phyloP scores from a whole-genome alignment of 2,797 vertebrate genomes.

The Rostrhamus sociabilis region DNA sequence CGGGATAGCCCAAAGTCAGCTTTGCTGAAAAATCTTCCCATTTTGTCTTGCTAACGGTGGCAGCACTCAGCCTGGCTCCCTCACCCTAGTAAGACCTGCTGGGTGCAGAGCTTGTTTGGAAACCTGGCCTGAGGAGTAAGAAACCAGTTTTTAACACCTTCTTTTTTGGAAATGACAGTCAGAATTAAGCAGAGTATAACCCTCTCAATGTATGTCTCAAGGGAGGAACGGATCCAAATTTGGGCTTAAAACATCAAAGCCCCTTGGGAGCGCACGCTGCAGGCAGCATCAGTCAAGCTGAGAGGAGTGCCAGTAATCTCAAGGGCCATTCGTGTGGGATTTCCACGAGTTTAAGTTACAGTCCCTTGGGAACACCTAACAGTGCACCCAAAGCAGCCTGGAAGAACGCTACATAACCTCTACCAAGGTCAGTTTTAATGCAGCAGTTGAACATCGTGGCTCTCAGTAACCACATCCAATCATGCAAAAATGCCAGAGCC shows the following conservation, averaged over 20 bases:
- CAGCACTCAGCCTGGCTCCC: background rate
- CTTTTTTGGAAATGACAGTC: background rate
- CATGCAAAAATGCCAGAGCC: background rate
- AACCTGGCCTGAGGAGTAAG: background rate
- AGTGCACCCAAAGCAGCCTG: background rate
- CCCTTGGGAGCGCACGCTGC: background rate
- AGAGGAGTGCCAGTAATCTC: background rate
- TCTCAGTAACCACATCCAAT: background rate
- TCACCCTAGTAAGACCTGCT: background rate
- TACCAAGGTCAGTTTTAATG: background rate
- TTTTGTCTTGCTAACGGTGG: background rate
- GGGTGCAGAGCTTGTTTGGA: background rate
- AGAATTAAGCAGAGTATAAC: background rate
- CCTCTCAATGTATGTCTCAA: background rate
- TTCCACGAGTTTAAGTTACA: background rate
- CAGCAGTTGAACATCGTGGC: rapidly evolving
- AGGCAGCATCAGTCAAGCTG: background rate
- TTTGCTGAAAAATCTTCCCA: background rate
- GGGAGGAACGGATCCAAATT: background rate
- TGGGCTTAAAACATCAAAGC: background rate
- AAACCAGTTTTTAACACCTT: background rate
- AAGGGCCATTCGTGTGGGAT: background rate
- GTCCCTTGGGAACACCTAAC: background rate
- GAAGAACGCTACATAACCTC: background rate
- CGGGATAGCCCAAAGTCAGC: background rate